Percentiles rank a stretch among this genome's conserved stretches.
Evolutionary conservation across 2,113 vertebrate genomes (phyloP).

Genomic region (Oncorhynchus masou): DNA sequence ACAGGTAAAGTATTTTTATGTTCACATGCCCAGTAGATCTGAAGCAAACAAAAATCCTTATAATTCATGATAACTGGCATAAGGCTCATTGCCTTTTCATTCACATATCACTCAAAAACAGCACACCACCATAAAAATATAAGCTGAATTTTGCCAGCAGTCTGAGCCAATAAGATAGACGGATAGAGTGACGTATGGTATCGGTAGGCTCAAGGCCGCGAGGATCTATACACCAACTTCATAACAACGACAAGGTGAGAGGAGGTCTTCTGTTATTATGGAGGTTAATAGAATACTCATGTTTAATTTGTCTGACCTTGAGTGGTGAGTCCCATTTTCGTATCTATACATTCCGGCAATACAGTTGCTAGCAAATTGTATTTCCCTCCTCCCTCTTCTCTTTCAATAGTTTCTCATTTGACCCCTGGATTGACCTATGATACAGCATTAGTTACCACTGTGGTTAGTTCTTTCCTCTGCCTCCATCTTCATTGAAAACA

Average conservation of each 20-base stretch:
- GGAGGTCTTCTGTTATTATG: background rate
- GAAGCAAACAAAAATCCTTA: background rate
- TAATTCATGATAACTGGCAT: background rate
- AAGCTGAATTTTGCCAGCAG: background rate
- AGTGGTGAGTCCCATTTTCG: background rate
- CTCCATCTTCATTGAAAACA: background rate
- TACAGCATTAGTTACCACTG: background rate
- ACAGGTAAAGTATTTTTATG: background rate
- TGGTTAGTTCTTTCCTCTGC: background rate
- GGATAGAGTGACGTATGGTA: background rate
- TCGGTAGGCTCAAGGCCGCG: slow-evolving; percentile 5
- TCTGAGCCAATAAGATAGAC: background rate
- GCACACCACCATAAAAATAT: background rate
- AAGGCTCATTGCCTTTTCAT: background rate
- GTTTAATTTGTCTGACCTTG: slow-evolving; percentile 4
- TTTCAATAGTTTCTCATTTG: background rate
- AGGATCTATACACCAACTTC: slow-evolving; percentile 1
- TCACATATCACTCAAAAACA: background rate
- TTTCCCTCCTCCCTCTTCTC: background rate
- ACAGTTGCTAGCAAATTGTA: slow-evolving; percentile 2
- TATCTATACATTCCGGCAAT: background rate
- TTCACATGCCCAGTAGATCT: background rate
- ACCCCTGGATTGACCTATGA: background rate
- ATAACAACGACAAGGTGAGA: background rate
- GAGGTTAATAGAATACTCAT: slow-evolving; percentile 12